phyloP scores from a whole-genome alignment of 2,888 invertebrate genomes.

The Lycocerus yunnanus region DNA sequence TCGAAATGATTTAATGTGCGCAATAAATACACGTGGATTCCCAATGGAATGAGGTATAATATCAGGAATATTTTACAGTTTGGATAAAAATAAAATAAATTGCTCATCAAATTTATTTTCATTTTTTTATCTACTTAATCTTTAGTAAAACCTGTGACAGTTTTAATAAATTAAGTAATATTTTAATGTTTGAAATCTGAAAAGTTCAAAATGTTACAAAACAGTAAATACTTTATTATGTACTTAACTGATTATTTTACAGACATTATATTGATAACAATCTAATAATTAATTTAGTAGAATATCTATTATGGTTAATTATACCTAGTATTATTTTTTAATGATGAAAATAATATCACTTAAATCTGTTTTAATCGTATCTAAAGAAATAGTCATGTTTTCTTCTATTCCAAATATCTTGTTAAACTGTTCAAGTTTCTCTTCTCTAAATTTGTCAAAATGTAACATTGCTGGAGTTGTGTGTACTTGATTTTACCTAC shows the following conservation, averaged over 20 bases:
- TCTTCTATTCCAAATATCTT: not conserved
- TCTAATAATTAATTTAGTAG: not conserved
- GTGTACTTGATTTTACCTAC: not conserved
- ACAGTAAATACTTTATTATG: not conserved
- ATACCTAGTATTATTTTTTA: not conserved
- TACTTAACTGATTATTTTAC: not conserved
- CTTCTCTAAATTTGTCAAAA: not conserved
- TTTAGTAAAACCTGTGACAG: not conserved
- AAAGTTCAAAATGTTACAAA: not conserved
- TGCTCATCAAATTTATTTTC: not conserved
- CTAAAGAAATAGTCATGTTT: not conserved
- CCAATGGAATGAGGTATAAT: conserved; percentile 43
- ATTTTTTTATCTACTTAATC: conserved; percentile 1
- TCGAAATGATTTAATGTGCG: conserved; percentile 47
- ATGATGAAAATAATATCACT: not conserved
- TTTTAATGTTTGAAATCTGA: not conserved
- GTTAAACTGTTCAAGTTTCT: not conserved
- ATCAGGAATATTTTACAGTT: conserved; percentile 20
- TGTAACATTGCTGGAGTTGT: not conserved
- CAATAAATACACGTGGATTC: conserved; percentile 48
- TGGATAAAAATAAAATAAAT: conserved; percentile 12
- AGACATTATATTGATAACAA: not conserved
- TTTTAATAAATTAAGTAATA: not conserved
- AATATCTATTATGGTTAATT: not conserved
- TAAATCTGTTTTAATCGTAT: not conserved